Base-by-base conservation (phyloP, 2,888 invertebrate genomes). In the Ariolimax columbianus region DNA sequence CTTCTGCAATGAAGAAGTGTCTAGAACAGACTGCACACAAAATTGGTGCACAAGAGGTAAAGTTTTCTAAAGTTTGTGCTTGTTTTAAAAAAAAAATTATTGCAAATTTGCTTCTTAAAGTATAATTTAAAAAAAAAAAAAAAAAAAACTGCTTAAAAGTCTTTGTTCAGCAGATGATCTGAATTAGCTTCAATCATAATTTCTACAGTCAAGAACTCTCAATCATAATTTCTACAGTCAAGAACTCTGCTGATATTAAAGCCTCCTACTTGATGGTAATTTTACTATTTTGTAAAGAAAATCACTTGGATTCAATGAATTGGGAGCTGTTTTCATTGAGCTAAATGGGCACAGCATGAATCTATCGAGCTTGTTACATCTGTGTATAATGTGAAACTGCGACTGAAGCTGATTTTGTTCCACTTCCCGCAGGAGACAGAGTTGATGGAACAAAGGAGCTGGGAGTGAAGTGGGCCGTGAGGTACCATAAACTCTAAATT, bases 1-100 rank as follows among this genome's bases (percentile, higher is more conserved):
- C 98, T 95, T 97, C 97, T 94, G 97, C 98, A 83, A 98, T 98
- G 55, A 97, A 97, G 92, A 97, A 98, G 88, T 89, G 91, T 38
- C 87, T 91, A 68, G 90, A 89, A 70, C 81, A 86, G 80, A 70
- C 86, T 73, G 85, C 85, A 79, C 92, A 92, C 82, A 90, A 90
- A 87, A 82, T 92, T 51, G 97, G 97, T 90, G 98, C 97, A 90
- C 97, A 98, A 95, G 98, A 98, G 96, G 97, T 97, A 92, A 68
- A 30, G 14, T 47, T 30, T 43, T 4, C 33, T 23, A 4, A 19
- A 43, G 68, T 38, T 38, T 1, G 68, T 40, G 38, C 1, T 33
- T 66, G 66, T 33, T 4, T 2, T 30, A 14, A 36, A 17, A 36
- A 11, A 36, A 36, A 3, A 1, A 14, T 36, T 19, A 0, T 63